Evolutionary conservation across 1,140 invertebrate species (phyloP).

Genomic region (Calliopsis andreniformis): DNA sequence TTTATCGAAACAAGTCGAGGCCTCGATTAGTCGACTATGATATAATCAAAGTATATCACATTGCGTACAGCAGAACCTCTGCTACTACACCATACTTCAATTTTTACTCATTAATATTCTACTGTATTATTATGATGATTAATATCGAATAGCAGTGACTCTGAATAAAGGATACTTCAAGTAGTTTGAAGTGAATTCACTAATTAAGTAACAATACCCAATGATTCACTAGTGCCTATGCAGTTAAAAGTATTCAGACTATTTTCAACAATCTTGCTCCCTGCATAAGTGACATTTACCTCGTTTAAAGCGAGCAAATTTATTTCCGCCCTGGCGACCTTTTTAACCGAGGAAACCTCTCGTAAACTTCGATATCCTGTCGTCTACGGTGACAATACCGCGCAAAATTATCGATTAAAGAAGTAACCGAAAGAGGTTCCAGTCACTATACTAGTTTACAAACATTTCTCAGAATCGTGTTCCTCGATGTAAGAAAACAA

Average conservation of each 20-base stretch:
- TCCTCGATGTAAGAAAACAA: not conserved
- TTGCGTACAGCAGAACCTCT: no score
- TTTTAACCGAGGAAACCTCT: slow-evolving; percentile 38
- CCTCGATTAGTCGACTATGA: no score
- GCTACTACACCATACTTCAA: no score
- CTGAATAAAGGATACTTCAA: no score
- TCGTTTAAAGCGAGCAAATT: not conserved
- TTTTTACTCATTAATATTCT: no score
- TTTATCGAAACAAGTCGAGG: no score
- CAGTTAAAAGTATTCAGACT: not conserved
- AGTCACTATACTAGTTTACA: not conserved
- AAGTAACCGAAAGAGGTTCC: not conserved
- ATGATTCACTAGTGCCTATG: slow-evolving; percentile 6
- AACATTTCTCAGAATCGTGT: not conserved
- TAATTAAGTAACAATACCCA: not conserved
- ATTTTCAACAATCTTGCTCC: not conserved
- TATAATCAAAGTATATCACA: no score
- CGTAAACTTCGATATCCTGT: slow-evolving; percentile 43
- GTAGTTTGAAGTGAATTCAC: no score
- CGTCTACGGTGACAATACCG: slow-evolving; percentile 1
- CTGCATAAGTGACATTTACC: slow-evolving; percentile 19
- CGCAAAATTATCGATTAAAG: slow-evolving; percentile 24
- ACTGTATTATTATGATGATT: no score
- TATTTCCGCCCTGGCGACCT: not conserved
- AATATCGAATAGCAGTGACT: no score